These are phyloP conservation scores for Mormyrus hasselquistii DNA, from an alignment of 2,797 vertebrate species.

Conservation along the genomic window DNA sequence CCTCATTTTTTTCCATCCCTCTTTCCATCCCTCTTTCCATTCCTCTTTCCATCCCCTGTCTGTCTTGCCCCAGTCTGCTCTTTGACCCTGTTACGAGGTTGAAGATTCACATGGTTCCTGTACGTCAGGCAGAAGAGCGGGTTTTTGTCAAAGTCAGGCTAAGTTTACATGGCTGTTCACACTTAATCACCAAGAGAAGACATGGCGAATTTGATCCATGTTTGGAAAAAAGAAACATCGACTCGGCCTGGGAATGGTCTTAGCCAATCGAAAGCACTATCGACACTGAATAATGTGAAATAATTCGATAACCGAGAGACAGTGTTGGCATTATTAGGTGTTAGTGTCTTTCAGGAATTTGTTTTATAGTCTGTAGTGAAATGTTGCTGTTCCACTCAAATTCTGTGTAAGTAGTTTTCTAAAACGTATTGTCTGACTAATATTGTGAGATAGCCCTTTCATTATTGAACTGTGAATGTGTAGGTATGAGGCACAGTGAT, in stretches of 20 bases:
- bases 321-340: not conserved
- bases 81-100: conserved; percentile 39
- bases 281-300: not conserved
- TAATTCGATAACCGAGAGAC: not conserved
- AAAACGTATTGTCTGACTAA: not conserved
- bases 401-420: not conserved
- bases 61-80: not conserved
- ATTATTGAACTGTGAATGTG: not conserved
- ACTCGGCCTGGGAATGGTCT: not conserved
- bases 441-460: not conserved
- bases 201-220: conserved; percentile 20
- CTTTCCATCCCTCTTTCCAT: not conserved
- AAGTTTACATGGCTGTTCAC: conserved; percentile 48
- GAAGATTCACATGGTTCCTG: conserved; percentile 34
- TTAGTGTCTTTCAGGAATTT: not conserved
- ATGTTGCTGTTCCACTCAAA: not conserved
- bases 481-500: not conserved
- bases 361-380: not conserved
- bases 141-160: conserved; percentile 42
- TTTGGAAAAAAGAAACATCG: conserved; percentile 1
- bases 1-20: not conserved
- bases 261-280: not conserved
- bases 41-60: not conserved
- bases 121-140: conserved; percentile 27
- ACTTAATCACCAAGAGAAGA: conserved; percentile 35